Evolutionary conservation across 2,888 invertebrate species (phyloP).

Genomic region (Ochlodes sylvanus): DNA sequence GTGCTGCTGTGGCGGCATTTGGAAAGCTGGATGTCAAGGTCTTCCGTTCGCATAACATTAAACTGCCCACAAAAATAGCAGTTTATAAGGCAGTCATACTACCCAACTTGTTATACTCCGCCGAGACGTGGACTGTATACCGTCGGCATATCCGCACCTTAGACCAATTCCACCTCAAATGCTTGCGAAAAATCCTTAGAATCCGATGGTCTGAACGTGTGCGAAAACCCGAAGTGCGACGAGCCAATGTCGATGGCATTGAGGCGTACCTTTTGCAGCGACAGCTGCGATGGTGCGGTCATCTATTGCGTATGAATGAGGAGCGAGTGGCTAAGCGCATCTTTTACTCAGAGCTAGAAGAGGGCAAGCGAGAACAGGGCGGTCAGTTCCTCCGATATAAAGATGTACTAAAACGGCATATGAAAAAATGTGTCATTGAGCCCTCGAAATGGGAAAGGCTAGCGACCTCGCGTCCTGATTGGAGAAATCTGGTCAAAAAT

Average conservation of each 20-base stretch:
- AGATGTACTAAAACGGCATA: constrained; percentile 39
- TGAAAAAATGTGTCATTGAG: constrained; percentile 30
- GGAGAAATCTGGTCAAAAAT: too few species aligned
- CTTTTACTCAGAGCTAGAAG: constrained; percentile 39
- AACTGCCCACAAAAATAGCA: background rate
- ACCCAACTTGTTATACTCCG: constrained; percentile 31
- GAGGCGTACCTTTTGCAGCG: too few species aligned
- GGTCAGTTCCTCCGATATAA: constrained; percentile 35
- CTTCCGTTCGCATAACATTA: too few species aligned
- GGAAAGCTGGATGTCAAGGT: too few species aligned
- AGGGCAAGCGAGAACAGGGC: constrained; percentile 38
- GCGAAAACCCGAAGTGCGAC: constrained; percentile 20
- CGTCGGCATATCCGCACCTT: constrained; percentile 38
- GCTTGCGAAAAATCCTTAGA: constrained; percentile 33
- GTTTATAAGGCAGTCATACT: background rate
- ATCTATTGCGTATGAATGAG: too few species aligned
- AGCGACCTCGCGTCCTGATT: too few species aligned
- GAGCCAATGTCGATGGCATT: background rate
- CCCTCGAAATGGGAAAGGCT: constrained; percentile 33
- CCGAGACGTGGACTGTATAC: constrained; percentile 41
- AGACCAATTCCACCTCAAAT: constrained; percentile 41
- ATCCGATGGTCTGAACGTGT: constrained; percentile 34
- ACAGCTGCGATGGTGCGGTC: too few species aligned
- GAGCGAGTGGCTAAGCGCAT: constrained; percentile 23
- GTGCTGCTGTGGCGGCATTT: too few species aligned